phyloP scores from a whole-genome alignment of 2,113 vertebrate species.

The Pelecanoides urinatrix region DNA sequence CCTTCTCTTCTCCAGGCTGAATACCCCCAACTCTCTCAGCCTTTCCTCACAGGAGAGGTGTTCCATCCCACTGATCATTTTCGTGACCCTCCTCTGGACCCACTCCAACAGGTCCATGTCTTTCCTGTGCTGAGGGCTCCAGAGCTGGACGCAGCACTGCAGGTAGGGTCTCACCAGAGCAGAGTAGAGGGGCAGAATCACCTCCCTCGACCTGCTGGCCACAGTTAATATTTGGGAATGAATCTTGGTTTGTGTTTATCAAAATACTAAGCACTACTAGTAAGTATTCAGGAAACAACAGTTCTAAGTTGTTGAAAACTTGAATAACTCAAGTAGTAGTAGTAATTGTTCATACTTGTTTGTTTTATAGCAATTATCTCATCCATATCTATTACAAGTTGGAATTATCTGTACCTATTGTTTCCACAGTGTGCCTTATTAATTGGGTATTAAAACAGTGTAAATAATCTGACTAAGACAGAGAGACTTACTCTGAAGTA shows the following conservation, averaged over 20 bases:
- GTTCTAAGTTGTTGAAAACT: not conserved
- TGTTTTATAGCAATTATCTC: not conserved
- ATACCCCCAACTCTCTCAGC: not conserved
- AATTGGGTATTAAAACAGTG: not conserved
- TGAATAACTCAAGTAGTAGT: not conserved
- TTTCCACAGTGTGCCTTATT: not conserved
- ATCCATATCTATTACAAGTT: not conserved
- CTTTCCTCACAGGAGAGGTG: not conserved
- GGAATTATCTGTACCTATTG: not conserved
- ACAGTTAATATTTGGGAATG: not conserved
- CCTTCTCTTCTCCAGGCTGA: not conserved
- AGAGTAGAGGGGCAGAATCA: not conserved
- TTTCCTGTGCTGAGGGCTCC: not conserved
- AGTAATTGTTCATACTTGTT: not conserved
- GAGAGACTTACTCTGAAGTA: not conserved
- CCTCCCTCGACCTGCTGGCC: not conserved
- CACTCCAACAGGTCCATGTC: not conserved
- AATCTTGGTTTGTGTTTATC: not conserved
- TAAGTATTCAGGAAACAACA: not conserved
- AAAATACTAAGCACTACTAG: not conserved
- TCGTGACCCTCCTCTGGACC: not conserved
- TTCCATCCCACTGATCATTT: not conserved
- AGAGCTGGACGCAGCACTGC: not conserved
- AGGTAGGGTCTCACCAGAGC: not conserved
- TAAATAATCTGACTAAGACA: not conserved